Percentiles rank a stretch among this genome's conserved stretches.
These are phyloP conservation scores for Gadus macrocephalus DNA, from an alignment of 2,113 vertebrate genomes.

Conservation along the genomic window DNA sequence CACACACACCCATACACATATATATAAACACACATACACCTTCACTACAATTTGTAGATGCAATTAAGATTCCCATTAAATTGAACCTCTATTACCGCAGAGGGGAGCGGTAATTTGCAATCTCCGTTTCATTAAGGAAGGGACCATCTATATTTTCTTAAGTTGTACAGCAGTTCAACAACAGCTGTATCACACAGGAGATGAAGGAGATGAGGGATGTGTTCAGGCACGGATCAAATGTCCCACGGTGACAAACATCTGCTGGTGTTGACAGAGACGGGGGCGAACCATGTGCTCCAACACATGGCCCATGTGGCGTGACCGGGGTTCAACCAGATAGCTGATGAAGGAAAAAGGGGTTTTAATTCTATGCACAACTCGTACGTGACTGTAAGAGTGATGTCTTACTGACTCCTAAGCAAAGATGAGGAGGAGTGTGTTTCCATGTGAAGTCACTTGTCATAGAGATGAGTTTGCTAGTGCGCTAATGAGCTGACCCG, in stretches of 20 bases:
- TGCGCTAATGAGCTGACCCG: too few relatives aligned
- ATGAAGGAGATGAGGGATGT: too few relatives aligned
- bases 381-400: too few relatives aligned
- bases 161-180: not conserved
- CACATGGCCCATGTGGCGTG: not conserved
- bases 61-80: not conserved
- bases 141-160: constrained; percentile 5
- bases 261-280: too few relatives aligned
- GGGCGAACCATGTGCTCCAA: too few relatives aligned
- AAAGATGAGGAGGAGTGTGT: too few relatives aligned
- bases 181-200: not conserved
- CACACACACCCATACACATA: constrained; percentile 2
- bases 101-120: not conserved
- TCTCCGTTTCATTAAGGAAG: not conserved
- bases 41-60: not conserved
- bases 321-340: not conserved
- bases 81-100: not conserved
- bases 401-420: too few relatives aligned
- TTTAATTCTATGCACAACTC: too few relatives aligned
- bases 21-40: not conserved
- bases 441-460: too few relatives aligned
- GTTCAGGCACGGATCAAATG: too few relatives aligned
- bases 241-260: too few relatives aligned
- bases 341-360: not conserved
- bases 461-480: too few relatives aligned